Percentiles rank a stretch among this genome's conserved stretches.
Evolutionary conservation across 2,888 invertebrate species (phyloP).

Genomic region (Aspidiotus destructor): DNA sequence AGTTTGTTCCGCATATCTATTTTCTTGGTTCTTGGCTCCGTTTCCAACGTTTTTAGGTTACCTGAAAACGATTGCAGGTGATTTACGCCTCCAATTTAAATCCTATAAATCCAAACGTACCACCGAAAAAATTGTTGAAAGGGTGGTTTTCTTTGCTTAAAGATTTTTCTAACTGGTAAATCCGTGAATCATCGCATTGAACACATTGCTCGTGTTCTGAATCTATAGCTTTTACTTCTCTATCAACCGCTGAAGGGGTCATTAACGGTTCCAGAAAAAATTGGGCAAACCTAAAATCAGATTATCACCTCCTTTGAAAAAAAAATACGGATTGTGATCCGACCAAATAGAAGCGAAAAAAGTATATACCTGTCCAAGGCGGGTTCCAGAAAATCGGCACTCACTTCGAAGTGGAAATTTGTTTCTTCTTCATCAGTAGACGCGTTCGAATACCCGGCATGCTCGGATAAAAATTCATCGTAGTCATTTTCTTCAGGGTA

Average conservation of each 20-base stretch:
- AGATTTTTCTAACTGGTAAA: conserved; percentile 79
- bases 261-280: conserved; percentile 91
- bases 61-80: conserved; percentile 43
- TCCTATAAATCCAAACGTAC: conserved; percentile 42
- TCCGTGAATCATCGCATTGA: conserved; percentile 76
- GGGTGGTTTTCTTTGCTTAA: conserved; percentile 68
- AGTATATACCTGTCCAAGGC: conserved; percentile 79
- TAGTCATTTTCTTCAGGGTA: conserved; percentile 88
- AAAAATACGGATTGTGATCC: neutral
- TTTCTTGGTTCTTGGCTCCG: conserved; percentile 66
- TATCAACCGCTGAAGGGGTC: conserved; percentile 79
- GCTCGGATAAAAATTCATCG: conserved; percentile 75
- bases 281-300: conserved; percentile 73
- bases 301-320: neutral
- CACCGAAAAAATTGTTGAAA: conserved; percentile 89
- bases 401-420: conserved; percentile 85
- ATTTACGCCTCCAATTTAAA: too few relatives aligned
- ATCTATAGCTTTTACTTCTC: conserved; percentile 91
- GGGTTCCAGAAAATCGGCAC: conserved; percentile 65
- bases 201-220: conserved; percentile 95
- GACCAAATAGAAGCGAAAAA: too few relatives aligned
- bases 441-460: conserved; percentile 86
- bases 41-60: conserved; percentile 68
- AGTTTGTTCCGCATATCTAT: conserved; percentile 77
- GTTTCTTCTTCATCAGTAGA: conserved; percentile 85